Conservation (phyloP, 1,140 invertebrate genomes). For the Prorops nasuta region DNA sequence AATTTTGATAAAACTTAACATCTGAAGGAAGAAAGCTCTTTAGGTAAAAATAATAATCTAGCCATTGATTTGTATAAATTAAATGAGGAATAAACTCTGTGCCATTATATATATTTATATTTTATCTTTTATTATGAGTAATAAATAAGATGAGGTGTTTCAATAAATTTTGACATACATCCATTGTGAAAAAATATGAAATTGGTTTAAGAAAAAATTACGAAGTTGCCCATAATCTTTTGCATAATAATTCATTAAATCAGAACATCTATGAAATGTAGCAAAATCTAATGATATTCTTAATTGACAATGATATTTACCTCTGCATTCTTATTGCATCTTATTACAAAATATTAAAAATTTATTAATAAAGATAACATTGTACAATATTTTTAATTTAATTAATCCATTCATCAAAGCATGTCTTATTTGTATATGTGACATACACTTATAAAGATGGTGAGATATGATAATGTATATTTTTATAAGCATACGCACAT, state of each 20-base stretch:
- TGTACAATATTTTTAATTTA: too few relatives aligned
- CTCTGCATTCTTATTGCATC: too few relatives aligned
- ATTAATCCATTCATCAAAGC: conserved; percentile 3
- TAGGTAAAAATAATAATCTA: conserved; percentile 22
- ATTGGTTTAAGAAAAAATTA: too few relatives aligned
- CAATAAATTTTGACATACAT: conserved; percentile 17
- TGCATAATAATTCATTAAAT: too few relatives aligned
- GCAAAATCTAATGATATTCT: too few relatives aligned
- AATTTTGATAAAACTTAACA: neutral
- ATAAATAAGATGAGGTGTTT: too few relatives aligned
- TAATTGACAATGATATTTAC: too few relatives aligned
- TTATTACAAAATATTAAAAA: too few relatives aligned
- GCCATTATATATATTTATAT: conserved; percentile 32
- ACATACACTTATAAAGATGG: conserved; percentile 12
- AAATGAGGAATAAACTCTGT: conserved; percentile 18
- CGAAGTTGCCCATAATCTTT: too few relatives aligned
- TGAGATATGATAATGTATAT: conserved; percentile 40
- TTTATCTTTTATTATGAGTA: conserved; percentile 26
- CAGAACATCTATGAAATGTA: too few relatives aligned
- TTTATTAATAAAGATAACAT: too few relatives aligned
- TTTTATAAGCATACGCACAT: conserved; percentile 40
- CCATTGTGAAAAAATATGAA: too few relatives aligned
- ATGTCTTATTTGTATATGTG: conserved; percentile 12
- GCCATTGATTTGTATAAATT: conserved; percentile 28
- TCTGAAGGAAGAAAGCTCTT: conserved; percentile 14